Percentiles rank a stretch among this genome's conserved stretches.
Conservation (phyloP, 1,140 invertebrate species). For the Yoshiicerus persimilis region DNA sequence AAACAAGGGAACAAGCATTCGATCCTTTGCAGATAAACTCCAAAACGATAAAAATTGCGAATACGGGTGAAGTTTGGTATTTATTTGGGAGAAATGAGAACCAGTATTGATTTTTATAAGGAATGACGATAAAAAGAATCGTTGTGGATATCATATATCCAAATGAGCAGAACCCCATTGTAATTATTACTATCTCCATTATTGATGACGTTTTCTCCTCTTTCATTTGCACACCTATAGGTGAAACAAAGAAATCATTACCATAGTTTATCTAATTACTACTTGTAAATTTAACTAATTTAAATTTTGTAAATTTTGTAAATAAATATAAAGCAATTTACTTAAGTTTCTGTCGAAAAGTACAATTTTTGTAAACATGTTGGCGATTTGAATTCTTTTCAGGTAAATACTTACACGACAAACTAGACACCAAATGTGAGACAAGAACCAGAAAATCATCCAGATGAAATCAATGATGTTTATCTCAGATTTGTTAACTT, state of each 20-base stretch:
- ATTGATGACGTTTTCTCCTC: background rate
- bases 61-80: background rate
- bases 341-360: background rate
- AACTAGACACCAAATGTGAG: background rate
- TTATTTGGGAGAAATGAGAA: background rate
- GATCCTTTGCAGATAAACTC: background rate
- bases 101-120: background rate
- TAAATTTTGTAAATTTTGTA: no score
- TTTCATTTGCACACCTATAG: no score
- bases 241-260: no score
- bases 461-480: background rate
- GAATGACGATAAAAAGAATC: background rate
- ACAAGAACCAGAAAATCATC: background rate
- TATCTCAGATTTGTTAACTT: background rate
- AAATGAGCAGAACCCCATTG: background rate
- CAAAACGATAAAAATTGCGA: background rate
- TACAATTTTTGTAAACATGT: background rate
- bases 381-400: background rate
- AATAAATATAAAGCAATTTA: no score
- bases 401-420: background rate
- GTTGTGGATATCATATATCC: background rate
- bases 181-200: background rate
- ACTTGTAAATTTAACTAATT: no score
- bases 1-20: background rate
- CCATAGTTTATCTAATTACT: no score